phyloP scores from a whole-genome alignment of 1,140 invertebrate species.

The Trachymyrmex cornetzi region DNA sequence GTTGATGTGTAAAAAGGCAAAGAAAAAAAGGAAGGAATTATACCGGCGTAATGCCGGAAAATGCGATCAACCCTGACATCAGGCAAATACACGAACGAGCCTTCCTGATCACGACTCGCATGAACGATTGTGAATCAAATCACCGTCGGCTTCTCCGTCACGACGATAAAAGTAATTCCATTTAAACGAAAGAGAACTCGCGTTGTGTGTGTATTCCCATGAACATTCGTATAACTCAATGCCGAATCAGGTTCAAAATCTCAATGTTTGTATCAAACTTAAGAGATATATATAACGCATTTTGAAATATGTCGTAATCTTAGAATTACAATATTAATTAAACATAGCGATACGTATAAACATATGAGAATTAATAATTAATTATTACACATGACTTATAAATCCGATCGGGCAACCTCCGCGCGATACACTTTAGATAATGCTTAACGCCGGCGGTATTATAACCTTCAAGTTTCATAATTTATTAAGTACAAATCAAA shows the following conservation, averaged over 20 bases:
- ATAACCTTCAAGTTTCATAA: too few species aligned
- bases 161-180: constrained; percentile 73
- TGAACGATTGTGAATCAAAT: constrained; percentile 80
- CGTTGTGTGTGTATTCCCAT: constrained; percentile 48
- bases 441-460: too few species aligned
- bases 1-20: constrained; percentile 73
- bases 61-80: constrained; percentile 78
- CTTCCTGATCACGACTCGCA: constrained; percentile 75
- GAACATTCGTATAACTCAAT: constrained; percentile 35
- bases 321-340: background rate
- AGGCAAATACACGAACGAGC: constrained; percentile 59
- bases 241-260: background rate
- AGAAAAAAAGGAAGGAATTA: constrained; percentile 75
- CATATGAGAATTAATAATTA: background rate
- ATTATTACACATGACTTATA: too few species aligned
- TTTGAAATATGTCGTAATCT: background rate
- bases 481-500: too few species aligned
- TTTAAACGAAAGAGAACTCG: constrained; percentile 60
- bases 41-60: constrained; percentile 80
- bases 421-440: too few species aligned
- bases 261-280: background rate
- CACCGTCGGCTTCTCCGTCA: constrained; percentile 70
- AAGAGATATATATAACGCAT: background rate
- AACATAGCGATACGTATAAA: background rate
- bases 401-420: too few species aligned